phyloP scores from a whole-genome alignment of 23 tunicate species.

The Diplosoma virens region DNA sequence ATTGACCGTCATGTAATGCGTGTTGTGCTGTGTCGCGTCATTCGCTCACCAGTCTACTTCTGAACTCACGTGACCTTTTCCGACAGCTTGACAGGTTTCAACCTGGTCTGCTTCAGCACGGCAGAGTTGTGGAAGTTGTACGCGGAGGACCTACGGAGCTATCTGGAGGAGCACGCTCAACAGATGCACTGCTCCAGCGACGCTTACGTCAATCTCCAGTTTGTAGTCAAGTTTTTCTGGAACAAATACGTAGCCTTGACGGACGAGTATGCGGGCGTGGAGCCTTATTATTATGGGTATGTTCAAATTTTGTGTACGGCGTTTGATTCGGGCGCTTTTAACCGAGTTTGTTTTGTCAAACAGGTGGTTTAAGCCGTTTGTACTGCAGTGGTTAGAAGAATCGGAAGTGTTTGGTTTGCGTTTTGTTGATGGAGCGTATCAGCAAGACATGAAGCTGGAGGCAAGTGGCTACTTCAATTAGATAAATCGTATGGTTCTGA shows the following conservation, averaged over 20 bases:
- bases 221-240: conserved; percentile 88
- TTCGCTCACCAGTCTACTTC: too few relatives aligned
- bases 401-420: conserved; percentile 73
- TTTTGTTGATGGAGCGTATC: conserved; percentile 74
- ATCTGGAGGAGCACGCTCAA: conserved; percentile 61
- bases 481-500: too few relatives aligned
- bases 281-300: conserved; percentile 51
- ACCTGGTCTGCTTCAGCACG: conserved; percentile 66
- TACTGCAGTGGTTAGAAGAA: conserved; percentile 83
- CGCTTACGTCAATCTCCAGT: conserved; percentile 91
- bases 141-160: conserved; percentile 74
- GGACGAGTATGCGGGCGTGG: conserved; percentile 17
- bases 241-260: conserved; percentile 60
- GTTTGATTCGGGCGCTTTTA: too few relatives aligned
- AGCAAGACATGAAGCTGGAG: conserved; percentile 66
- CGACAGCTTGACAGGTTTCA: conserved; percentile 64
- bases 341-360: background rate
- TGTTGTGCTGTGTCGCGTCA: too few relatives aligned
- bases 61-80: too few relatives aligned
- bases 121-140: conserved; percentile 80
- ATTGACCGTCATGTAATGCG: too few relatives aligned
- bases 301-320: too few relatives aligned
- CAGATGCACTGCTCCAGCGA: conserved; percentile 40
- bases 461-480: background rate
- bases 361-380: conserved; percentile 88